Conservation (phyloP, 1,140 invertebrate genomes). For the Drosophila parabipectinata region DNA sequence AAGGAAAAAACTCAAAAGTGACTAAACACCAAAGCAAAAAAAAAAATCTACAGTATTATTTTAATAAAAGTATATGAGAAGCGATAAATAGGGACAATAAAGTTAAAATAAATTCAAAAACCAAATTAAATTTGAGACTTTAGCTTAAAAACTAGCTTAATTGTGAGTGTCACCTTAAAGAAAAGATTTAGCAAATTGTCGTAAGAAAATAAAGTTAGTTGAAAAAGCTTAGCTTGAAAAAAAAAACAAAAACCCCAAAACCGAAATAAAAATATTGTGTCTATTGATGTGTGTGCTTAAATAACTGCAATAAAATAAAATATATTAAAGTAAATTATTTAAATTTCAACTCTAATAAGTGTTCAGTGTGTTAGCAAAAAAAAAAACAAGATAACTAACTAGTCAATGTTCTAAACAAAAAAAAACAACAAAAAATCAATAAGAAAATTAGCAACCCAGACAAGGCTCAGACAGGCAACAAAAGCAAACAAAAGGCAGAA, state of each 20-base stretch:
- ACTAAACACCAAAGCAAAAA: constrained; percentile 36
- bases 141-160: constrained; percentile 42
- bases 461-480: constrained; percentile 10
- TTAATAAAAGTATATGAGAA: constrained; percentile 39
- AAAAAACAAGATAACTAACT: constrained; percentile 31
- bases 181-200: constrained; percentile 42
- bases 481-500: constrained; percentile 23
- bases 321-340: constrained; percentile 15
- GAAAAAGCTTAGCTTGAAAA: constrained; percentile 65
- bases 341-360: constrained; percentile 49
- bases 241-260: constrained; percentile 21
- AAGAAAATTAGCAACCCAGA: constrained; percentile 12
- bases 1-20: constrained; percentile 16
- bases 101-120: constrained; percentile 35
- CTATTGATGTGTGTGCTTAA: constrained; percentile 59
- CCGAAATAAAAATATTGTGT: constrained; percentile 29
- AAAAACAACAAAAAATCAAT: constrained; percentile 18
- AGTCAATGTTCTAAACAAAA: constrained; percentile 49
- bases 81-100: constrained; percentile 58
- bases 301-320: constrained; percentile 37
- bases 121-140: constrained; percentile 46
- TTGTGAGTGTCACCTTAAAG: constrained; percentile 29
- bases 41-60: constrained; percentile 52
- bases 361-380: constrained; percentile 54
- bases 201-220: constrained; percentile 34